Conservation (phyloP, 2,797 vertebrate genomes). For the Alosa sapidissima region DNA sequence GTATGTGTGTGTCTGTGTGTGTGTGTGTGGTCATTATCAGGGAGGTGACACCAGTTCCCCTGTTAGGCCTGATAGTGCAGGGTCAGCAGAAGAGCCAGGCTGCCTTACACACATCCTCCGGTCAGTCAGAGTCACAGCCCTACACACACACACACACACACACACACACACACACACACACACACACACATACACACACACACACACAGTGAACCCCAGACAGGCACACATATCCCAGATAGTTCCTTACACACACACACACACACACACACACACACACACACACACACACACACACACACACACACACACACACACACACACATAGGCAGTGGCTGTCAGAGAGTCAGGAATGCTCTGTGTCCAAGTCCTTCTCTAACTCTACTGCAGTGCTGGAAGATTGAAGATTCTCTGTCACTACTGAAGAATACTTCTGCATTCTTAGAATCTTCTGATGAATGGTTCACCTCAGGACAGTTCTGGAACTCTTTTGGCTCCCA, state of each 20-base stretch:
- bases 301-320: too few relatives aligned
- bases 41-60: not conserved
- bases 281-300: too few relatives aligned
- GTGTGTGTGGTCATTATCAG: conserved; percentile 1
- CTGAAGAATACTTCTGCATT: not conserved
- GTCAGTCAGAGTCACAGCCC: not conserved
- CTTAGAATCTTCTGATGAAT: not conserved
- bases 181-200: too few relatives aligned
- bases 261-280: too few relatives aligned
- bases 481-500: not conserved
- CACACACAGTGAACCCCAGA: too few relatives aligned
- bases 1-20: conserved; percentile 2
- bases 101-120: not conserved
- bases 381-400: not conserved
- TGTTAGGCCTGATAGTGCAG: not conserved
- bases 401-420: not conserved
- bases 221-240: too few relatives aligned
- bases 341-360: too few relatives aligned
- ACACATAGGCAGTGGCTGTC: too few relatives aligned
- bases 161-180: too few relatives aligned
- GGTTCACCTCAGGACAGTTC: not conserved
- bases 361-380: not conserved
- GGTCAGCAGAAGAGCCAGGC: conserved; percentile 2
- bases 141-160: too few relatives aligned
- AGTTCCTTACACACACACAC: too few relatives aligned